Percentiles rank a stretch among this genome's conserved stretches.
Evolutionary conservation across 2,797 vertebrate genomes (phyloP).

Genomic region (Loris lydekkerianus): DNA sequence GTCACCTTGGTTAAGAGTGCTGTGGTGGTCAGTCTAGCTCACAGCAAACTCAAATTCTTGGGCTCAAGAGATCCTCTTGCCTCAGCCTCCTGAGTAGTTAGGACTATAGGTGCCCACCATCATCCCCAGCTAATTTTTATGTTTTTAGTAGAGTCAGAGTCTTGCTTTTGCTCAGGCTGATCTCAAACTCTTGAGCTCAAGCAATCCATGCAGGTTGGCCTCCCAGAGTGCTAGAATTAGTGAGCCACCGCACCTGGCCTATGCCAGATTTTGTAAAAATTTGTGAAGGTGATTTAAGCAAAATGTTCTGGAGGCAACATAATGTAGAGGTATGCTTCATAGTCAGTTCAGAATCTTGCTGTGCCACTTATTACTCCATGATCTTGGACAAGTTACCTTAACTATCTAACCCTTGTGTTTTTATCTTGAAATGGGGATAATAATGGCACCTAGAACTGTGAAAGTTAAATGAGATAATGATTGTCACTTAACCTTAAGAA

Average conservation of each 20-base stretch:
- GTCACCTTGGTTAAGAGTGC: too few species aligned
- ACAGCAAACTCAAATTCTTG: too few species aligned
- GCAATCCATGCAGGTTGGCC: too few species aligned
- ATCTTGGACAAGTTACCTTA: slow-evolving; percentile 5
- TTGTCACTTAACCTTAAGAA: not conserved
- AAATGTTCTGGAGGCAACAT: not conserved
- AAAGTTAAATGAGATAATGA: slow-evolving; percentile 41
- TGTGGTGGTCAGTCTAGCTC: too few species aligned
- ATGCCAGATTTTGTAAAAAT: not conserved
- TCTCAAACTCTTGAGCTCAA: too few species aligned
- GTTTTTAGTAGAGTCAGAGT: too few species aligned
- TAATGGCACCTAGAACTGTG: not conserved
- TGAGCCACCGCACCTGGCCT: not conserved
- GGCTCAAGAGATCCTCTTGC: too few species aligned
- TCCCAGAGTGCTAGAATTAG: too few species aligned
- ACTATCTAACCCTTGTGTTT: not conserved
- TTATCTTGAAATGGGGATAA: not conserved
- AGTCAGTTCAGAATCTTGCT: not conserved
- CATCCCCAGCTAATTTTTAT: too few species aligned
- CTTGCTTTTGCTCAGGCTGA: too few species aligned
- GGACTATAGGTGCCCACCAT: too few species aligned
- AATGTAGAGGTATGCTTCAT: not conserved
- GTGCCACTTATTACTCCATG: not conserved
- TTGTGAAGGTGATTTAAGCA: slow-evolving; percentile 21
- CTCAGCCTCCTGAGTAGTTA: too few species aligned